Evolutionary conservation across 2,113 vertebrate genomes (phyloP), one percentile per base, ranked within the genome.

Genomic region (Pituophis catenifer): DNA sequence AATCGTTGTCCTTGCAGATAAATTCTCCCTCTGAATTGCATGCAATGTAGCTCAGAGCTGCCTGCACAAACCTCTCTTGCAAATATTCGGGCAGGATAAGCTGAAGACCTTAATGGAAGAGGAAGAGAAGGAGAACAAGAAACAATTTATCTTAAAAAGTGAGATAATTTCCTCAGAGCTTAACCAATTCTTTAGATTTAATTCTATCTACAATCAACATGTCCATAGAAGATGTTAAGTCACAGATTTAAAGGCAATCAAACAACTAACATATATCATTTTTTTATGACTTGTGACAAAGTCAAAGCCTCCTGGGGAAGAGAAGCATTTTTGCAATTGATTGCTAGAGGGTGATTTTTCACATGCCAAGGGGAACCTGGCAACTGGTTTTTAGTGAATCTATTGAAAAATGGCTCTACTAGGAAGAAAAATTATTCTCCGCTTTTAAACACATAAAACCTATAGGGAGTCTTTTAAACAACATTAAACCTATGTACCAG

Each of bases 11-110:
- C 95, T 98, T 98, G 97, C 99, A 99, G 96, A 99, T 98, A 95
- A 99, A 99, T 9, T 98, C 98, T 3, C 99, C 99, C 91, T 99
- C 99, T 7, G 99, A 99, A 94, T 99, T 99, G 94, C 99, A 99
- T 94, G 99, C 99, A 1, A 99, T 99, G 93, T 99, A 99, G 95
- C 99, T 99, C 92, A 99, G 96, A 38, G 99, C 99, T 5, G 99
- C 99, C 96, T 99, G 98, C 0, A 99, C 99, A 93, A 99, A 99
- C 44, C 98, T 97, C 53, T 99, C 98, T 54, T 98, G 98, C 93
- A 99, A 97, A 95, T 99, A 99, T 96, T 99, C 98, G 1, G 99
- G 99, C 5, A 99, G 98, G 94, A 99, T 99, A 33, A 99, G 98
- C 96, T 99, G 99, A 93, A 99, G 97, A 93, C 99, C 99, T 99